phyloP scores from a whole-genome alignment of 2,113 vertebrate species.

The Ahaetulla prasina region DNA sequence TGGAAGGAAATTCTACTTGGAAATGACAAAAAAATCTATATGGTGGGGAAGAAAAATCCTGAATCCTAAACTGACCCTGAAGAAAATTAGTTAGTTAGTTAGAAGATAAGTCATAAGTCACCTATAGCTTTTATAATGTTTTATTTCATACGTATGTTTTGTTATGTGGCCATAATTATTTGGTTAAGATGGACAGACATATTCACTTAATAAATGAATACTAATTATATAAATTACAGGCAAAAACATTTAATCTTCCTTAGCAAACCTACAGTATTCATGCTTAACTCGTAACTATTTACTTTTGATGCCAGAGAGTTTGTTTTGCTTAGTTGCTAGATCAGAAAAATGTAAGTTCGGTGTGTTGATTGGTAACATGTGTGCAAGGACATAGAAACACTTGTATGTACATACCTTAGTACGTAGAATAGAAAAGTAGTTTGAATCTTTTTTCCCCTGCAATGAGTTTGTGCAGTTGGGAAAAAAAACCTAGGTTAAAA shows the following conservation, averaged over 20 bases:
- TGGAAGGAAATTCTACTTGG: neutral
- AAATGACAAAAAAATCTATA: neutral
- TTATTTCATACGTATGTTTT: neutral
- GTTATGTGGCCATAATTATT: neutral
- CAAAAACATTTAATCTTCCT: neutral
- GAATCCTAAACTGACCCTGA: too few relatives aligned
- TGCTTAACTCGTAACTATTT: neutral
- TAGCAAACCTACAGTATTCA: neutral
- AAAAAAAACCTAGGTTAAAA: neutral
- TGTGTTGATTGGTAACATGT: neutral
- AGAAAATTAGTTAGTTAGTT: too few relatives aligned
- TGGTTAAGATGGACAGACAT: neutral
- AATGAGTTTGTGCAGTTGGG: neutral
- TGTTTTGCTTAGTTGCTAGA: neutral
- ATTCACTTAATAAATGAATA: neutral
- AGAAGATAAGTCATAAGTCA: neutral
- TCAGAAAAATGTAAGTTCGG: neutral
- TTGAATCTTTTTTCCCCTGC: neutral
- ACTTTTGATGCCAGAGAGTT: neutral
- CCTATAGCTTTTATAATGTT: neutral
- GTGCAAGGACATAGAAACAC: neutral
- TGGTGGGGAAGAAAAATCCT: neutral
- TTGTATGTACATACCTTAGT: neutral
- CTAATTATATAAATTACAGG: neutral
- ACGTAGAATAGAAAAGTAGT: neutral